These are phyloP conservation scores for Phalloptychus januarius DNA, from an alignment of 2,797 vertebrate genomes.

Conservation along the genomic window DNA sequence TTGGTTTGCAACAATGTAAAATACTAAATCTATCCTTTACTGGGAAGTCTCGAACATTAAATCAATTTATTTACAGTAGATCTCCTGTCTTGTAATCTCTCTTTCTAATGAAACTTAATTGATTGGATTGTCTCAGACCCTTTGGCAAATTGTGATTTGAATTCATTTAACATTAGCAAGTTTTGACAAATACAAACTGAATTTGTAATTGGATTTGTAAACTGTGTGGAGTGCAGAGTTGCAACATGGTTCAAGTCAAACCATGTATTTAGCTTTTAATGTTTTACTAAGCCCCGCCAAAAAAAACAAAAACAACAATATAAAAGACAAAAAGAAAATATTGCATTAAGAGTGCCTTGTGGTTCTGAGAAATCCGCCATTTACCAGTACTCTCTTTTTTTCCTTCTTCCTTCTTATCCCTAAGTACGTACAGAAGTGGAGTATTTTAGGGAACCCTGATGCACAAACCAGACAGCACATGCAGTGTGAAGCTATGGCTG, in stretches of 20 bases:
- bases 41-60: conserved; percentile 14
- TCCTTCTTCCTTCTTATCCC: background rate
- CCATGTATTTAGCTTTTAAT: conserved; percentile 9
- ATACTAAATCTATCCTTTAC: conserved; percentile 22
- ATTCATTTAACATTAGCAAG: conserved; percentile 15
- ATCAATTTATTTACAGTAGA: conserved; percentile 42
- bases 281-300: conserved; percentile 13
- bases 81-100: conserved; percentile 31
- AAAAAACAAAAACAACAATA: conserved; percentile 11
- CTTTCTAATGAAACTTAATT: conserved; percentile 28
- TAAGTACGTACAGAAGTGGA: conserved; percentile 42
- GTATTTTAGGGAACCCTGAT: conserved; percentile 58
- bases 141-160: background rate
- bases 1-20: background rate
- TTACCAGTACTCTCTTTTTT: background rate
- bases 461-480: conserved; percentile 66
- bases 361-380: conserved; percentile 5
- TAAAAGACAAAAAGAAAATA: conserved; percentile 12
- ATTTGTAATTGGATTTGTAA: conserved; percentile 22
- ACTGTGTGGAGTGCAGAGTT: background rate
- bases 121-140: conserved; percentile 13
- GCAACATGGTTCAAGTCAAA: conserved; percentile 12
- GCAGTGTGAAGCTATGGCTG: conserved; percentile 34
- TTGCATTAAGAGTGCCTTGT: conserved; percentile 7
- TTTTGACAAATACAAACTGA: conserved; percentile 22